Evolutionary conservation across 1,140 invertebrate genomes (phyloP).

Genomic region (Pachypeltis micranthus): DNA sequence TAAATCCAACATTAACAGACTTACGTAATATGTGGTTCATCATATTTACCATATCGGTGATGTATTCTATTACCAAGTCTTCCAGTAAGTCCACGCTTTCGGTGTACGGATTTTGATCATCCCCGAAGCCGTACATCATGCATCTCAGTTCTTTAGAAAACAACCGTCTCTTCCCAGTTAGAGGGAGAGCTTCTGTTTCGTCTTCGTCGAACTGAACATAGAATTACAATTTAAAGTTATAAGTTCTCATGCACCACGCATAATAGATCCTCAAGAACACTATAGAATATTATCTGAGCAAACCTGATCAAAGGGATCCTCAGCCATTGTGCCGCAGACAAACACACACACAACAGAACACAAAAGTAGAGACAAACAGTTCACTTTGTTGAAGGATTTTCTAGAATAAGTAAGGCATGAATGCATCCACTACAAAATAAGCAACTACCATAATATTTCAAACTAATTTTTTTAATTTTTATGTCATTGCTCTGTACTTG

Average conservation of each 20-base stretch:
- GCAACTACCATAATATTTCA: no score
- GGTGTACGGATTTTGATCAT: conserved; percentile 97
- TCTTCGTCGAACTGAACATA: conserved; percentile 49
- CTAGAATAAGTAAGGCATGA: no score
- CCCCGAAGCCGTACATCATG: conserved; percentile 99
- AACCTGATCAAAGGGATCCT: conserved; percentile 18
- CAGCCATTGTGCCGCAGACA: conserved; percentile 7
- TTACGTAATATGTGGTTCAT: conserved; percentile 1
- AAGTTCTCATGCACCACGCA: no score
- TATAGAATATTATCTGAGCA: neutral
- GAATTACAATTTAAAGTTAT: no score
- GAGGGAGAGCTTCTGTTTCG: conserved; percentile 49
- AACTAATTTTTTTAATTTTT: no score
- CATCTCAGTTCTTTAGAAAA: conserved; percentile 88
- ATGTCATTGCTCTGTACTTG: no score
- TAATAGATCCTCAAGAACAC: no score
- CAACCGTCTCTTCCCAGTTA: conserved; percentile 63
- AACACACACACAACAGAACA: no score
- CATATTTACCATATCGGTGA: conserved; percentile 75
- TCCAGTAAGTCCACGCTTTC: conserved; percentile 96
- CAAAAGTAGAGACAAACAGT: no score
- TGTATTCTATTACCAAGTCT: conserved; percentile 96
- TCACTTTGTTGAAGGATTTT: no score
- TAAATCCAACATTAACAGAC: no score
- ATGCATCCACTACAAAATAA: no score